Base-by-base conservation (phyloP, 2,113 vertebrate species). In the Stictonetta naevosa region DNA sequence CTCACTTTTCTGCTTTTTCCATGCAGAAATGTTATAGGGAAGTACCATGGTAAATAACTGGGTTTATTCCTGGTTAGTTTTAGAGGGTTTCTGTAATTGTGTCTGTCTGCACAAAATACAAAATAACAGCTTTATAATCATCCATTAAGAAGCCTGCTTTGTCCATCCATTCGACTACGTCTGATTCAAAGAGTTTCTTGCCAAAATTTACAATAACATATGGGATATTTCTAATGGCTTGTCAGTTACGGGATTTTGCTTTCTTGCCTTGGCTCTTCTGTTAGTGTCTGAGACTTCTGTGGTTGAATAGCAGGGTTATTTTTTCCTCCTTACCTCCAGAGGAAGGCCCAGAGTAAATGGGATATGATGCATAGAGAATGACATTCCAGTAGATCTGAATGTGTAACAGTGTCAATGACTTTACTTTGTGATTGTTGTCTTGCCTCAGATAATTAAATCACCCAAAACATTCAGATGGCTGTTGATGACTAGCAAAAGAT, bases 351-450 rank as follows among this genome's bases (percentile, higher is more conserved):
- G 44, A 71, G n/a, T 56, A 14, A 1, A 4, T 74, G 72, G 46
- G 76, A 46, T 48, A 48, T 48, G 42, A 52, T 29, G 46, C 52
- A 33, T 8, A 68, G 46, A 63, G n/a, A 63, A 25, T 52, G 55
- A 4, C 29, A 14, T 81, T 77, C 33, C 3, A 0, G 4, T n/a
- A 59, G 79, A 40, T 40, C 0, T 0, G n/a, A 50, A 55, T 36
- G 71, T 64, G 48, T 56, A 68, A 20, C 17, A 11, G 55, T 56
- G 59, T 64, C 83, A 5, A 2, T n/a, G 44, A 77, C n/a, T 12
- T 50, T n/a, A 36, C 50, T 72, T 84, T 31, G 20, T 8, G 0
- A 10, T 73, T 91, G 89, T 80, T 26, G 11, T 71, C 40, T 74
- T 90, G 67, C 59, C 59, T 83, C 46, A 67, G 28, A 53, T 46